phyloP scores from a whole-genome alignment of 2,888 invertebrate species.

The Nomada lathburiana region DNA sequence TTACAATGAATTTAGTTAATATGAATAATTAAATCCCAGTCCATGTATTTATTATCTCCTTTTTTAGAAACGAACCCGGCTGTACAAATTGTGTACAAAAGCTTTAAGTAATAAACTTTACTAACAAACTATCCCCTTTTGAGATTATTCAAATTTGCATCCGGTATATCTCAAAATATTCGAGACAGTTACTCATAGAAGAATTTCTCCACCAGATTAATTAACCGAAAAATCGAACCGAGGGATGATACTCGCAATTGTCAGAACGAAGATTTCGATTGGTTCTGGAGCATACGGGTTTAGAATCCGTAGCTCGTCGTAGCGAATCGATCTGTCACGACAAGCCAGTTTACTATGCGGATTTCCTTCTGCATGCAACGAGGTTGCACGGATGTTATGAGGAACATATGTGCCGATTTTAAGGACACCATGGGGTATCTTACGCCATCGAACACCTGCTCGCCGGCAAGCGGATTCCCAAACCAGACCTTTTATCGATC shows the following conservation, averaged over 20 bases:
- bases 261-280: conserved; percentile 28
- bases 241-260: conserved; percentile 15
- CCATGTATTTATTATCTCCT: too few relatives aligned
- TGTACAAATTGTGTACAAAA: too few relatives aligned
- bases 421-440: conserved; percentile 67
- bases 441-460: conserved; percentile 75
- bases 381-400: conserved; percentile 77
- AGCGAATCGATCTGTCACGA: conserved; percentile 77
- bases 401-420: conserved; percentile 78
- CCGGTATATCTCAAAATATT: too few relatives aligned
- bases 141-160: too few relatives aligned
- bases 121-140: too few relatives aligned
- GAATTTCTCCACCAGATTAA: not conserved
- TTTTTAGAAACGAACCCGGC: too few relatives aligned
- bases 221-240: not conserved
- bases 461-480: conserved; percentile 58
- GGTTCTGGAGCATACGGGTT: conserved; percentile 60
- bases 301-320: conserved; percentile 56
- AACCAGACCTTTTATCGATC: conserved; percentile 38
- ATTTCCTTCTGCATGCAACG: conserved; percentile 50
- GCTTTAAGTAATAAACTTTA: too few relatives aligned
- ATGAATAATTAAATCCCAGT: too few relatives aligned
- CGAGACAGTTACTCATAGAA: too few relatives aligned
- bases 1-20: too few relatives aligned
- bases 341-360: conserved; percentile 61